These are phyloP conservation scores for Acipenser ruthenus DNA, from an alignment of 2,797 vertebrate genomes.

Conservation along the genomic window DNA sequence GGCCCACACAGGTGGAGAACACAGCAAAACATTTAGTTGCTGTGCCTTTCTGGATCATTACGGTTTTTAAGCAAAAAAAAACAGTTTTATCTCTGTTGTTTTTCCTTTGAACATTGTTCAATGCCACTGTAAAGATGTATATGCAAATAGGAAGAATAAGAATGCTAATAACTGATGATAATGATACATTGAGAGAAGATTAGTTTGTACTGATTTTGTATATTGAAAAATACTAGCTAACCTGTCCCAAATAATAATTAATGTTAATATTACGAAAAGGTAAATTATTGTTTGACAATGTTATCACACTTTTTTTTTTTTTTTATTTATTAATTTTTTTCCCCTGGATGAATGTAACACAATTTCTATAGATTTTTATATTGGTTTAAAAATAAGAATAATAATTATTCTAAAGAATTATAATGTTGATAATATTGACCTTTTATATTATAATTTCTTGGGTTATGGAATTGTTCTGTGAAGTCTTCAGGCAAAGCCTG, in stretches of 20 bases:
- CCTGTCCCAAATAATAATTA: constrained; percentile 17
- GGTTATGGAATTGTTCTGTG: constrained; percentile 5
- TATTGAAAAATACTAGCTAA: neutral
- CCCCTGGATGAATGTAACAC: constrained; percentile 32
- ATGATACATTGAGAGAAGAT: neutral
- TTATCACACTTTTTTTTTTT: constrained; percentile 15
- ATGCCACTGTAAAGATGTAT: no score
- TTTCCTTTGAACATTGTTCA: no score
- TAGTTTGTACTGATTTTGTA: neutral
- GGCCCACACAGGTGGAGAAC: no score
- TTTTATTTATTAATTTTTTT: constrained; percentile 4
- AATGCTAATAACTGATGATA: no score
- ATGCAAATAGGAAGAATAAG: no score
- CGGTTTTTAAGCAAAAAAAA: no score
- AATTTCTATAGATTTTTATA: constrained; percentile 40
- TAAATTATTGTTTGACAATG: constrained; percentile 43
- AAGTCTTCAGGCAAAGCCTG: neutral
- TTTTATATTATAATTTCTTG: constrained; percentile 24
- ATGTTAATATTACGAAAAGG: constrained; percentile 33
- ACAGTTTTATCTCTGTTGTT: no score
- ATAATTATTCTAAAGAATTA: no score
- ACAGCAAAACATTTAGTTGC: no score
- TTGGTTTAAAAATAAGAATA: neutral
- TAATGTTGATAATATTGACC: constrained; percentile 18
- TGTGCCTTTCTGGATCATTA: no score